These are phyloP conservation scores for Aphelenchoides avenae DNA, from an alignment of 1,140 invertebrate genomes.

Conservation along the genomic window DNA sequence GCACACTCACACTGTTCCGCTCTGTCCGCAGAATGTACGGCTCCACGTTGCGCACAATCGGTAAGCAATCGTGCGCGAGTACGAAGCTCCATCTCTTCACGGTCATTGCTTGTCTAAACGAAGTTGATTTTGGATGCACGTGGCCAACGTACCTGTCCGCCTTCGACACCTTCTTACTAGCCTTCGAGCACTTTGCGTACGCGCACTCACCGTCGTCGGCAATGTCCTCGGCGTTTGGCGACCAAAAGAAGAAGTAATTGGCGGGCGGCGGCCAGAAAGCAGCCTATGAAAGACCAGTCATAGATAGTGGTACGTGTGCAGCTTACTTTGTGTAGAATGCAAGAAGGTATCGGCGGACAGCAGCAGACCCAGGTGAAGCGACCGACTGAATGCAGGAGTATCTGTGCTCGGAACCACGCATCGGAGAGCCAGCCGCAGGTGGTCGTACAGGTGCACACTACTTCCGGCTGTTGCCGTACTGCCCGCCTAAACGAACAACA, in stretches of 20 bases:
- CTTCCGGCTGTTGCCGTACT: no score
- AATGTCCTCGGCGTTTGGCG: no score
- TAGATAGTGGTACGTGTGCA: neutral
- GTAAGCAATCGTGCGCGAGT: slow-evolving; percentile 13
- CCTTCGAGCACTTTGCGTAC: slow-evolving; percentile 8
- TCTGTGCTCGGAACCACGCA: neutral
- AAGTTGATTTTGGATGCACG: neutral
- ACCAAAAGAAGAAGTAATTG: slow-evolving; percentile 19
- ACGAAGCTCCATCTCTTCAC: slow-evolving; percentile 13
- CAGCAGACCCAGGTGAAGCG: slow-evolving; percentile 4
- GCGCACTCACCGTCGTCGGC: slow-evolving; percentile 4
- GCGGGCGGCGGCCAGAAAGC: slow-evolving; percentile 17
- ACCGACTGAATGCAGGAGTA: neutral
- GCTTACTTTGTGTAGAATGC: slow-evolving; percentile 6
- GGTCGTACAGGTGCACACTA: no score
- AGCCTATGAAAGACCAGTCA: neutral
- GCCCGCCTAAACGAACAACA: no score
- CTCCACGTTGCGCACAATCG: slow-evolving; percentile 7
- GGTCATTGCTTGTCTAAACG: slow-evolving; percentile 9
- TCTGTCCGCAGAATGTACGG: slow-evolving; percentile 9
- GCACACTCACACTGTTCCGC: slow-evolving; percentile 3
- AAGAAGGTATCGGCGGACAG: slow-evolving; percentile 10
- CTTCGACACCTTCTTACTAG: neutral
- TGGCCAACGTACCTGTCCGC: neutral
- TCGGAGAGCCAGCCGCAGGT: slow-evolving; percentile 10